These are phyloP conservation scores for Channallabes apus DNA, from an alignment of 2,797 vertebrate species.

Conservation along the genomic window DNA sequence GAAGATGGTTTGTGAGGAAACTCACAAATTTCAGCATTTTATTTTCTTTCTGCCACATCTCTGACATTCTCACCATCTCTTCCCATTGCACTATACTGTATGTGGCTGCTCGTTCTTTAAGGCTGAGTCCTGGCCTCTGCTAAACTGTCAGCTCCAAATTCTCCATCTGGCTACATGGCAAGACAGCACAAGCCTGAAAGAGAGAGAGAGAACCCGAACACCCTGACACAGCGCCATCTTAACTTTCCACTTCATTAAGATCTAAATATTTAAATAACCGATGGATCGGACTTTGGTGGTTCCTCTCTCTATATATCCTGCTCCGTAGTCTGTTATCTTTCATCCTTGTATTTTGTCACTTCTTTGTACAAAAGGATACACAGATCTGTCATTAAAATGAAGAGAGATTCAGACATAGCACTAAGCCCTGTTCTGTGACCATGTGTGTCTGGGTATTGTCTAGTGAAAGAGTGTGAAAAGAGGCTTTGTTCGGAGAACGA, in stretches of 20 bases:
- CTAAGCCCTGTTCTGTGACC: conserved; percentile 15
- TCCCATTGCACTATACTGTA: neutral
- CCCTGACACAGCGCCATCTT: neutral
- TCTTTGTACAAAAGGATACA: conserved; percentile 38
- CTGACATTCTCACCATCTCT: conserved; percentile 9
- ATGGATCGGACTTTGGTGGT: neutral
- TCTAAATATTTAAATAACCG: conserved; percentile 35
- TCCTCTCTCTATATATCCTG: conserved; percentile 1
- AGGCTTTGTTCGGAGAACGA: conserved; percentile 28
- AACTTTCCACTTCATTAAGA: conserved; percentile 20
- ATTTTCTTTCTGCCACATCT: neutral
- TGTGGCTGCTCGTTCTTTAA: conserved; percentile 3
- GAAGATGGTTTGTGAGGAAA: conserved; percentile 3
- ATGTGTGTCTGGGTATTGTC: conserved; percentile 27
- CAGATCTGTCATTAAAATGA: conserved; percentile 22
- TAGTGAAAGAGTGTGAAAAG: conserved; percentile 36
- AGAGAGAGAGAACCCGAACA: conserved; percentile 4
- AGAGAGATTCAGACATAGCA: conserved; percentile 17
- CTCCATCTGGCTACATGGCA: conserved; percentile 23
- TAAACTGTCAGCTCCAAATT: conserved; percentile 21
- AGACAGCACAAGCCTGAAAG: neutral
- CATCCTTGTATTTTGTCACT: conserved; percentile 1
- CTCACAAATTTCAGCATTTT: neutral
- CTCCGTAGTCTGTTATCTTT: neutral
- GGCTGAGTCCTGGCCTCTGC: conserved; percentile 23